These are phyloP conservation scores for Steinernema feltiae DNA, from an alignment of 1,140 invertebrate genomes.

Conservation along the genomic window DNA sequence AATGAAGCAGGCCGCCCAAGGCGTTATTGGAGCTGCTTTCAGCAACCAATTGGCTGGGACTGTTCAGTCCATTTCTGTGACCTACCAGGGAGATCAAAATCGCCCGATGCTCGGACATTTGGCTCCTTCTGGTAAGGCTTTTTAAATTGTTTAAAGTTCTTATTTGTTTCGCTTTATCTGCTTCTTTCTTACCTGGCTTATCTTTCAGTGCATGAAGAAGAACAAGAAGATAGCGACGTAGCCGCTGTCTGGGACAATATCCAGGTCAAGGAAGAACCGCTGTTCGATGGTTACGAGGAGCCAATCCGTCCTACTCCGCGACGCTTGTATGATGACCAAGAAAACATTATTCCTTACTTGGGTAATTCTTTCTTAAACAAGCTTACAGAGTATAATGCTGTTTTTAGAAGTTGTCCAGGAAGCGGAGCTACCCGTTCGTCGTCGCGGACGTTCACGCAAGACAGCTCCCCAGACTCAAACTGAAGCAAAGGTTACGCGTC, in stretches of 20 bases:
- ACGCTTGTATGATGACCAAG: too few relatives aligned
- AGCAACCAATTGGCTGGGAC: not conserved
- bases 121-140: not conserved
- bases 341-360: too few relatives aligned
- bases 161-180: not conserved
- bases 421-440: too few relatives aligned
- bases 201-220: not conserved
- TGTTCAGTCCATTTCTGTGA: not conserved
- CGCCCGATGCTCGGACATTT: not conserved
- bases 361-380: too few relatives aligned
- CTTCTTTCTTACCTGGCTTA: not conserved
- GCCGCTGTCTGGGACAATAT: too few relatives aligned
- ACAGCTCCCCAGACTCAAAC: too few relatives aligned
- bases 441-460: too few relatives aligned
- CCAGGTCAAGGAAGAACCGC: not conserved
- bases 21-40: not conserved
- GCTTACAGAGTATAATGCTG: too few relatives aligned
- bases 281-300: not conserved
- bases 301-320: not conserved
- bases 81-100: not conserved
- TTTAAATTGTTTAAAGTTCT: not conserved
- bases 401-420: too few relatives aligned
- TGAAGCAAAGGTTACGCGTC: too few relatives aligned
- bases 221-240: not conserved
- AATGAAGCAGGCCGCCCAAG: not conserved